Evolutionary conservation across 2,113 vertebrate species (phyloP).

Genomic region (Lepus timidus): DNA sequence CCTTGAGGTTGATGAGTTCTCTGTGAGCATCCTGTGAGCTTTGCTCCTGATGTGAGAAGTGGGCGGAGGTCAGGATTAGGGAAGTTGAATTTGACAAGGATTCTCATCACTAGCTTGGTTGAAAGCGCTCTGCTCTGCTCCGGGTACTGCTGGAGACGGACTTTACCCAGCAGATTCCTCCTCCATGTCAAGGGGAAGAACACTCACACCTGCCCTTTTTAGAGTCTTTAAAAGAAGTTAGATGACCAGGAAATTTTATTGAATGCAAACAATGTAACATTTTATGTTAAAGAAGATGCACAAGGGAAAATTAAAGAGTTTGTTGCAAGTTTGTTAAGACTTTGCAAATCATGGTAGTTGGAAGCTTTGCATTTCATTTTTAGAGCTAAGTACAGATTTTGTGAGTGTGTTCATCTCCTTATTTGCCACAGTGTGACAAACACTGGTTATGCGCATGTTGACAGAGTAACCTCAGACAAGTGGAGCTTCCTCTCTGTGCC

Average conservation of each 20-base stretch:
- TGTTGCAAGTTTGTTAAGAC: background rate
- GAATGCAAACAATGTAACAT: background rate
- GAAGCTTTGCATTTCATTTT: constrained; percentile 49
- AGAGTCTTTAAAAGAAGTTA: background rate
- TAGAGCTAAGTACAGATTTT: background rate
- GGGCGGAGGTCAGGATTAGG: background rate
- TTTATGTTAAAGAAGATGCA: constrained; percentile 26
- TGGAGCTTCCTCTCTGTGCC: background rate
- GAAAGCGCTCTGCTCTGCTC: background rate
- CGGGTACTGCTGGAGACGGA: background rate
- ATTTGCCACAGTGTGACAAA: background rate
- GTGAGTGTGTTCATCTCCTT: background rate
- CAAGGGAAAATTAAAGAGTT: constrained; percentile 9
- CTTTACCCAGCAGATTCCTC: background rate
- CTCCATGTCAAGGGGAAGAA: background rate
- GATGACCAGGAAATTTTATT: background rate
- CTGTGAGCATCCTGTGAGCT: background rate
- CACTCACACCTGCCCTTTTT: background rate
- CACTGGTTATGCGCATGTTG: background rate
- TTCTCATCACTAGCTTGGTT: background rate
- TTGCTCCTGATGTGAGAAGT: background rate
- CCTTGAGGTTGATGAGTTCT: background rate
- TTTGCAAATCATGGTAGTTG: constrained; percentile 21
- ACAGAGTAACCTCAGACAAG: background rate
- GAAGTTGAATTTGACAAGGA: background rate